Evolutionary conservation across 2,888 invertebrate species (phyloP), one percentile per base, ranked within the genome.

Genomic region (Eupithecia abbreviata): DNA sequence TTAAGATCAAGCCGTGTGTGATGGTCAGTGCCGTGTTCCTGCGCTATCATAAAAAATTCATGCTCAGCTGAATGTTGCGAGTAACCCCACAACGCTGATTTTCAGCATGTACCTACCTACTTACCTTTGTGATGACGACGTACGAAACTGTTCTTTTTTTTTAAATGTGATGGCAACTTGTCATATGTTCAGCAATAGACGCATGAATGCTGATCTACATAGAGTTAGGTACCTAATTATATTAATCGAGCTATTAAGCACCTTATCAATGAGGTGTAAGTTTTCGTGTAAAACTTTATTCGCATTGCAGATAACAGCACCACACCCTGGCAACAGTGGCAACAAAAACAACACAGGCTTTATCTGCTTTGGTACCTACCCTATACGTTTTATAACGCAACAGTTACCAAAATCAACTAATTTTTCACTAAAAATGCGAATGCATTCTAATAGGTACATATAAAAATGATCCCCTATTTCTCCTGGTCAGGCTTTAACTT

Each of bases 231-330:
- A 30, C 30, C 30, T 30, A 30, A 30, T 30, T 47, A n/a, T 55
- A 55, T n/a, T 10, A 18, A 18, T 55, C 58, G 18, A 18, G 58
- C 58, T 18, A 10, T 58, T 58, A 18, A 41, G 65, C 65, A 41
- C 41, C 12, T 65, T 13, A 41, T 41, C 65, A 65, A 41, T 55
- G 30, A 65, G 5, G 3, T 7, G 58, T 18, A 18, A 18, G 58
- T 58, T 55, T 58, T 18, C 3, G 9, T 9, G n/a, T 18, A 9
- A 58, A 58, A 58, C 18, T 58, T 58, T 58, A 58, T 15, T 67
- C 67, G 67, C 67, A 67, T 67, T 67, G 67, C 67, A 67, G 67
- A 67, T 45, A 67, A n/a, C 67, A 45, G 10, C 15, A 67, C 43
- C 41, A 65, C 65, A 15, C 13, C 13, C 58, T 58, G 58, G 10